Evolutionary conservation across 2,797 vertebrate species (phyloP).

Genomic region (Cossypha niveicapilla): DNA sequence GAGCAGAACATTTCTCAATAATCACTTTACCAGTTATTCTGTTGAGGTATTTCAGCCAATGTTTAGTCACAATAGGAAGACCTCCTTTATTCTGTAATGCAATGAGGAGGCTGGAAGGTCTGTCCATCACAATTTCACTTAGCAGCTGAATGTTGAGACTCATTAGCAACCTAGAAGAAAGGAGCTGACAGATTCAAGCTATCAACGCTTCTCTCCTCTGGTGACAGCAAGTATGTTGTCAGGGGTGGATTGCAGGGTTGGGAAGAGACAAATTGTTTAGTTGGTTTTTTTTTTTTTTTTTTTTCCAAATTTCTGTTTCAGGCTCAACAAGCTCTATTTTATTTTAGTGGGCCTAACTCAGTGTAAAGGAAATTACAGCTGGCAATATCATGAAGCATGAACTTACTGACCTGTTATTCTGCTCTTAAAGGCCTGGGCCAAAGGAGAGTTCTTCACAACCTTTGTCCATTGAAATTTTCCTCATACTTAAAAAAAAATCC

Average conservation of each 20-base stretch:
- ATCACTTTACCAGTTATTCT: not conserved
- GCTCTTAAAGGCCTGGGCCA: not conserved
- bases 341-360: not conserved
- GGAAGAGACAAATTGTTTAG: not conserved
- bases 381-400: not conserved
- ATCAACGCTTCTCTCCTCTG: not conserved
- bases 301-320: not conserved
- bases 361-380: not conserved
- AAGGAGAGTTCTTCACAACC: not conserved
- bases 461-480: not conserved
- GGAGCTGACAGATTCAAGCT: not conserved
- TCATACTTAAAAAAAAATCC: not conserved
- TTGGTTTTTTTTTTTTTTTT: not conserved
- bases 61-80: not conserved
- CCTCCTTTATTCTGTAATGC: not conserved
- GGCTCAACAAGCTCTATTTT: not conserved
- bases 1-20: not conserved
- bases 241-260: rapidly evolving
- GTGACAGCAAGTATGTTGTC: not conserved
- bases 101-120: not conserved
- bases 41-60: not conserved
- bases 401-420: not conserved
- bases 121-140: not conserved
- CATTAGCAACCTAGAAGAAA: not conserved
- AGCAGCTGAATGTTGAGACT: not conserved